Evolutionary conservation across 2,113 vertebrate species (phyloP), one percentile per base, ranked within the genome.

Genomic region (Melanotaenia duboulayi): DNA sequence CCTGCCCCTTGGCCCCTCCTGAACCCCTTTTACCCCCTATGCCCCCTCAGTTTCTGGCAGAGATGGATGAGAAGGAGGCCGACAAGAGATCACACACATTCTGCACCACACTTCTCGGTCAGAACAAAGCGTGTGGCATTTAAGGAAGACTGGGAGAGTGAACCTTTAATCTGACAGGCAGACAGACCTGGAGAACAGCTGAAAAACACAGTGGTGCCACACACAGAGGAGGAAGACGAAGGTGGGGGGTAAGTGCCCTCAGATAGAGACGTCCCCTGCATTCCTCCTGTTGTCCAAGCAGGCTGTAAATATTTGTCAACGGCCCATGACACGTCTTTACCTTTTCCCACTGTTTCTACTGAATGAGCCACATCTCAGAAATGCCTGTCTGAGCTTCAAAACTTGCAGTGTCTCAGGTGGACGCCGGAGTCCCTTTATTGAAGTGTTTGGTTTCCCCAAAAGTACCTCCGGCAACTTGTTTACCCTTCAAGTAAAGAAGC

Each of bases 11-110:
- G 86, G 82, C 87, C 88, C 82, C 32, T 76, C 85, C 74, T 86
- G 81, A 87, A 83, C 88, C 89, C 83, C 71, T 66, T 84, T 88
- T 85, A 71, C 65, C 84, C 76, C 73, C 68, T 81, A 50, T 86
- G 81, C 87, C 79, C 74, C 79, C 79, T 74, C 52, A 4, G 70
- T 82, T 85, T 87, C 84, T 91, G 88, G 90, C 85, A 83, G 68
- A 90, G 90, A 90, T 82, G 84, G 84, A 91, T 91, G 89, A 90
- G 86, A 88, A 81, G 82, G 81, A 86, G 87, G 78, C 76, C 76
- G 72, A 88, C 87, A 73, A 84, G 81, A 87, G 90, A 93, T 92
- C 92, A 92, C 91, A 93, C 78, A 39, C 86, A 91, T 91, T 91
- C 89, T 87, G 81, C 86, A 87, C 88, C 84, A 83, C 84, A 85